phyloP scores from a whole-genome alignment of 1,140 invertebrate genomes.

The Ostrea edulis region DNA sequence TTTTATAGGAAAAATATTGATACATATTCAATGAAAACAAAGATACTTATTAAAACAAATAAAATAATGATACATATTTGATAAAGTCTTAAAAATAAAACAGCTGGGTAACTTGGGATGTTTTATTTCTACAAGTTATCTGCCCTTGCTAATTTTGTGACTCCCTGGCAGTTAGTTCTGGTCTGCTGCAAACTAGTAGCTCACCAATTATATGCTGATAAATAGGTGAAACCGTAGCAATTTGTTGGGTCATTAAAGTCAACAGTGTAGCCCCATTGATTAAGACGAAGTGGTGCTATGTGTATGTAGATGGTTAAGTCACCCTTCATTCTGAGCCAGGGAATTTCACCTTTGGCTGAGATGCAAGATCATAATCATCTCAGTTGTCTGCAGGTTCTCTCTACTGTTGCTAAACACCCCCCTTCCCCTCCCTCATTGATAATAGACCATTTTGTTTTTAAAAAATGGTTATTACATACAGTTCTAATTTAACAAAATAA shows the following conservation, averaged over 20 bases:
- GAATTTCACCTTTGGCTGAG: not conserved
- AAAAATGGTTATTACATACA: too few relatives aligned
- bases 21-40: too few relatives aligned
- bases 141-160: not conserved
- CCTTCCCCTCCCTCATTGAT: too few relatives aligned
- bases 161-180: not conserved
- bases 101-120: too few relatives aligned
- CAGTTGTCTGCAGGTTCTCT: not conserved
- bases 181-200: not conserved
- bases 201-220: constrained; percentile 15
- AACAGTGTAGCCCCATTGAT: not conserved
- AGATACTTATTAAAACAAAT: too few relatives aligned
- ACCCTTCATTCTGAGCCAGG: not conserved
- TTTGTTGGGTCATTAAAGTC: constrained; percentile 32
- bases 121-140: not conserved
- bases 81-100: too few relatives aligned
- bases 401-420: not conserved
- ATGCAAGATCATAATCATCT: not conserved
- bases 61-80: too few relatives aligned
- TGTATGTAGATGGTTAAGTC: not conserved
- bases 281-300: not conserved
- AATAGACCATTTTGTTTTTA: too few relatives aligned
- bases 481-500: too few relatives aligned
- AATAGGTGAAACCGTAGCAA: constrained; percentile 31
- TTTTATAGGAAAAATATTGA: too few relatives aligned